Evolutionary conservation across 2,113 vertebrate genomes (phyloP).

Genomic region (Callopanchax toddi): DNA sequence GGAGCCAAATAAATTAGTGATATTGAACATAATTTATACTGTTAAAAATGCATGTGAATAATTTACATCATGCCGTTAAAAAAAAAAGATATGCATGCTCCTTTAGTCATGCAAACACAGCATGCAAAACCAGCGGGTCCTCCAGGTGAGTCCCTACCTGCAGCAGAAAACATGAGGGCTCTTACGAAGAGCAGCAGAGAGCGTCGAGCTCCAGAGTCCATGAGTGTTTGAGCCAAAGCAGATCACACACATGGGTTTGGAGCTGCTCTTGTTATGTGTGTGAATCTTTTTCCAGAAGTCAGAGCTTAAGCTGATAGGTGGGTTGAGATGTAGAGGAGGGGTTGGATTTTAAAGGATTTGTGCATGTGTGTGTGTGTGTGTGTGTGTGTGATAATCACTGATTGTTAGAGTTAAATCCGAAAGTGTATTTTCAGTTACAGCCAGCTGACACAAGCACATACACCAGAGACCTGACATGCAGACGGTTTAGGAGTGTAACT

Average conservation of each 20-base stretch:
- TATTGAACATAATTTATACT: not conserved
- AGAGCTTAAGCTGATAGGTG: constrained; percentile 13
- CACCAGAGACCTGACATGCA: constrained; percentile 15
- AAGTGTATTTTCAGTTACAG: constrained; percentile 73
- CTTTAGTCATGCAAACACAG: not conserved
- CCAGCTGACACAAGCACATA: constrained; percentile 69
- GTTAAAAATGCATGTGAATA: too few relatives aligned
- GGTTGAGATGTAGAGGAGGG: constrained; percentile 38
- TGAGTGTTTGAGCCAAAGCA: constrained; percentile 42
- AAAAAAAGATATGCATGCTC: too few relatives aligned
- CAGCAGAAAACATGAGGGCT: constrained; percentile 45
- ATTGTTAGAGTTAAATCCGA: constrained; percentile 60
- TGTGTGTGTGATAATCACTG: constrained; percentile 27
- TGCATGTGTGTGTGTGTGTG: not conserved
- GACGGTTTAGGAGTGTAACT: constrained; percentile 13
- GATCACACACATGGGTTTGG: constrained; percentile 19
- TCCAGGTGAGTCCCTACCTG: constrained; percentile 55
- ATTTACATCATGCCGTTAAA: too few relatives aligned
- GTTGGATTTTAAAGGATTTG: constrained; percentile 24
- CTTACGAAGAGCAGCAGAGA: constrained; percentile 39
- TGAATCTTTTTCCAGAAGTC: constrained; percentile 21
- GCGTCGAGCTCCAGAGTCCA: constrained; percentile 53
- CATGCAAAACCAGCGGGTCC: not conserved
- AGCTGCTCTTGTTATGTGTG: constrained; percentile 6
- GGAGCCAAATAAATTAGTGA: too few relatives aligned